Evolutionary conservation across 1,140 invertebrate genomes (phyloP).

Genomic region (Lepidotrigona ventralis): DNA sequence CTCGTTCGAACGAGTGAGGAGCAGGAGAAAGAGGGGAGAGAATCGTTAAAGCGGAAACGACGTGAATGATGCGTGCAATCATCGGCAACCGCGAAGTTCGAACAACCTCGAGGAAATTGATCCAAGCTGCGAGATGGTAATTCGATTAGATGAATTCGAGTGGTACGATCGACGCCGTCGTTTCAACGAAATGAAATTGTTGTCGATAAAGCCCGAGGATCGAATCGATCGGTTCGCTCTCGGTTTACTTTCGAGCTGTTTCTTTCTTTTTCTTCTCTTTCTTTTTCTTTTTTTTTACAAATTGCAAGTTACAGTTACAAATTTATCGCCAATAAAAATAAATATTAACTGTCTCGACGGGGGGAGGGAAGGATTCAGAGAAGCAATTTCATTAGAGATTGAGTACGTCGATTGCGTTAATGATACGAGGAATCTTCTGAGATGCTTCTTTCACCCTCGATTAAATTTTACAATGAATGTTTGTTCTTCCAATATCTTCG

Average conservation of each 20-base stretch:
- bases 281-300: not conserved
- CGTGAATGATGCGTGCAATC: conserved; percentile 29
- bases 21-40: not conserved
- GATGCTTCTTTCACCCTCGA: not conserved
- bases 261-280: too few relatives aligned
- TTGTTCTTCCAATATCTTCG: not conserved
- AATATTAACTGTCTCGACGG: not conserved
- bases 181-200: conserved; percentile 33
- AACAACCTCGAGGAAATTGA: conserved; percentile 5
- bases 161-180: not conserved
- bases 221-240: not conserved
- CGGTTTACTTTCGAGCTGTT: not conserved
- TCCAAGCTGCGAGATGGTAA: not conserved
- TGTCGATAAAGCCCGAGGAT: conserved; percentile 10
- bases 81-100: conserved; percentile 21
- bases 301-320: not conserved
- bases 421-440: not conserved
- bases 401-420: not conserved
- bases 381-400: conserved; percentile 1
- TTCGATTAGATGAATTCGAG: conserved; percentile 21
- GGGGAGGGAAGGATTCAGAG: not conserved
- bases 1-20: too few relatives aligned
- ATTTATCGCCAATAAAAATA: conserved; percentile 28
- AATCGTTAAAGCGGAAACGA: conserved; percentile 23
- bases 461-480: not conserved